These are phyloP conservation scores for Oceanodroma tethys DNA, from an alignment of 2,113 vertebrate species.

Conservation along the genomic window DNA sequence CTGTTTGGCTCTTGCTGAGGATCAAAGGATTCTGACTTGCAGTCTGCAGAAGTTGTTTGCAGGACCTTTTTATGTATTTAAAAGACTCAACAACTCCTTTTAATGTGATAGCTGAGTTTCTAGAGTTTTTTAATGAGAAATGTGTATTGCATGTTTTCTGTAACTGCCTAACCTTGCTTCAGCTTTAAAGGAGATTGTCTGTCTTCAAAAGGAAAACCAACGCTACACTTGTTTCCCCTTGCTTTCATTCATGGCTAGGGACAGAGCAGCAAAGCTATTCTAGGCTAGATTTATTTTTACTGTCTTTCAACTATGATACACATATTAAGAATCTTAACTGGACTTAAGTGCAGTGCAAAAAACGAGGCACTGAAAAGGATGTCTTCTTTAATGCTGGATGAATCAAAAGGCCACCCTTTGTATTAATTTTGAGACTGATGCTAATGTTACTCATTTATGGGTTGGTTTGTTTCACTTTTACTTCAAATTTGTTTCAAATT, in stretches of 20 bases:
- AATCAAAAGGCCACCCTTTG: not conserved
- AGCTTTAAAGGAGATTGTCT: not conserved
- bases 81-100: not conserved
- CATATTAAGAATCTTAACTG: not conserved
- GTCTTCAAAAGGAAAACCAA: not conserved
- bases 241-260: not conserved
- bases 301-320: not conserved
- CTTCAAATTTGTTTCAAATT: no score
- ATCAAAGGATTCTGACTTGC: constrained; percentile 12
- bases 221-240: not conserved
- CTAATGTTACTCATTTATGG: not conserved
- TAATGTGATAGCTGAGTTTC: not conserved
- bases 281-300: not conserved
- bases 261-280: not conserved
- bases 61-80: not conserved
- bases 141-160: not conserved
- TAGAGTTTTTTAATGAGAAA: not conserved
- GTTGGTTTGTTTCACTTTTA: no score
- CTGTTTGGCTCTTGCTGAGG: not conserved
- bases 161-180: not conserved
- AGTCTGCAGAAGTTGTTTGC: not conserved
- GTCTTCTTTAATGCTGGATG: not conserved
- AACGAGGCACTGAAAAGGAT: not conserved
- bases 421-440: not conserved
- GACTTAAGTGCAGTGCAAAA: not conserved